Base-by-base conservation (phyloP, 2,888 invertebrate genomes). In the Spisula solida region DNA sequence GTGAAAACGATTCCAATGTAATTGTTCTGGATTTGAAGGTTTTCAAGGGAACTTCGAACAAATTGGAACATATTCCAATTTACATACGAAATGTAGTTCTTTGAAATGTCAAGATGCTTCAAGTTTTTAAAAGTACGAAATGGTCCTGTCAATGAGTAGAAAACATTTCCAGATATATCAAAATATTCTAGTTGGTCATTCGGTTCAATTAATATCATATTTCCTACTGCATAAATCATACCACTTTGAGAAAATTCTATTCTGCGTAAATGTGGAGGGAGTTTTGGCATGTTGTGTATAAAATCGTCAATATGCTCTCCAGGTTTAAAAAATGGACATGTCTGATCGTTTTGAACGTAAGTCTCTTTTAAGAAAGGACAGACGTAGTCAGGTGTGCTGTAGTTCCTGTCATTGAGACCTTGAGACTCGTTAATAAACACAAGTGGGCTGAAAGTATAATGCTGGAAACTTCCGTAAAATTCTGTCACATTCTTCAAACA, bases 151-250 rank as follows among this genome's bases (percentile, higher is more conserved):
- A 80, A 82, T 34, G 66, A 51, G 41, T 51, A 31, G 4, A 86
- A 86, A 2, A 89, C 60, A 29, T 86, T 89, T 0, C 86, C 81
- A n/a, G 88, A 86, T 16, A 82, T 1, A 55, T 86, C 88, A n/a
- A 83, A 5, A 66, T 80, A 83, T 18, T 47, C 48, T 5, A 89
- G 5, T 1, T 20, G 16, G 5, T 48, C 29, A 29, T 16, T 31
- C 4, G 51, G 5, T 8, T 80, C 78, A 60, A 60, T 2, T 0
- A 82, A 6, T n/a, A 41, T 48, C n/a, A 79, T n/a, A 4, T 10
- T 20, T 0, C 34, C 20, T 4, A 88, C 5, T 8, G 16, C 41
- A n/a, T 55, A 85, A 8, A 47, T 41, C 56, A 85, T 20, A 55
- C 25, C 66, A 55, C 82, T 48, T 8, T 80, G 18, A 51, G 47